Evolutionary conservation across 2,113 vertebrate genomes (phyloP).

Genomic region (Lophius piscatorius): DNA sequence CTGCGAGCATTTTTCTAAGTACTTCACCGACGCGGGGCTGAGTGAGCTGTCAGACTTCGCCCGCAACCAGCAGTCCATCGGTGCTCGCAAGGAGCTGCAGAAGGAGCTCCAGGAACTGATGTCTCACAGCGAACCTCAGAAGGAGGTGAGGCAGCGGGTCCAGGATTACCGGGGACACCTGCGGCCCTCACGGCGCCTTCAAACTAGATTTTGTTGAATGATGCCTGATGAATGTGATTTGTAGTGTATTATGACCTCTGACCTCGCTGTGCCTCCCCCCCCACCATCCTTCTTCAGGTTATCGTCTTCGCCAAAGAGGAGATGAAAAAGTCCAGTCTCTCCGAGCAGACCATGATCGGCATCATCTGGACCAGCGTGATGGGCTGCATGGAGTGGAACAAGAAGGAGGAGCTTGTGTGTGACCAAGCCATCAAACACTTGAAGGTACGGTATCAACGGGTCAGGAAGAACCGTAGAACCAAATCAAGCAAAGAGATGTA

Average conservation of each 20-base stretch:
- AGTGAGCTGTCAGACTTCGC: conserved; percentile 97
- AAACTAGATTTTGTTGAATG: no score
- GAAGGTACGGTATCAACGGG: conserved; percentile 72
- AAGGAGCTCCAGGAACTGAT: conserved; percentile 98
- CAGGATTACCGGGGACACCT: no score
- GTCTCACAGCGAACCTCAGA: conserved; percentile 91
- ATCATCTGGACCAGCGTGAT: conserved; percentile 97
- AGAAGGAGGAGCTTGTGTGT: conserved; percentile 98
- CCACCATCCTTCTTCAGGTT: conserved; percentile 78
- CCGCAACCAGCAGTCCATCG: conserved; percentile 96
- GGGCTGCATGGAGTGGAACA: conserved; percentile 98
- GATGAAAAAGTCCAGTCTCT: conserved; percentile 96
- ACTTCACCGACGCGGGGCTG: conserved; percentile 96
- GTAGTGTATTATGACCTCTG: no score
- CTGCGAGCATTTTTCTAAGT: conserved; percentile 97
- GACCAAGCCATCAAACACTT: conserved; percentile 99
- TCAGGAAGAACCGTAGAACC: background rate
- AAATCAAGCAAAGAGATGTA: background rate
- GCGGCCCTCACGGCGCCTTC: no score
- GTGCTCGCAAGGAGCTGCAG: conserved; percentile 95
- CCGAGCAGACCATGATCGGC: conserved; percentile 92
- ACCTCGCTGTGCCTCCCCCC: background rate
- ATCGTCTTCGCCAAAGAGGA: conserved; percentile 93
- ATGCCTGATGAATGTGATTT: no score
- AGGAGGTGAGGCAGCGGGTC: conserved; percentile 83